phyloP scores from a whole-genome alignment of 2,113 vertebrate species.

The Crotalus helleri region DNA sequence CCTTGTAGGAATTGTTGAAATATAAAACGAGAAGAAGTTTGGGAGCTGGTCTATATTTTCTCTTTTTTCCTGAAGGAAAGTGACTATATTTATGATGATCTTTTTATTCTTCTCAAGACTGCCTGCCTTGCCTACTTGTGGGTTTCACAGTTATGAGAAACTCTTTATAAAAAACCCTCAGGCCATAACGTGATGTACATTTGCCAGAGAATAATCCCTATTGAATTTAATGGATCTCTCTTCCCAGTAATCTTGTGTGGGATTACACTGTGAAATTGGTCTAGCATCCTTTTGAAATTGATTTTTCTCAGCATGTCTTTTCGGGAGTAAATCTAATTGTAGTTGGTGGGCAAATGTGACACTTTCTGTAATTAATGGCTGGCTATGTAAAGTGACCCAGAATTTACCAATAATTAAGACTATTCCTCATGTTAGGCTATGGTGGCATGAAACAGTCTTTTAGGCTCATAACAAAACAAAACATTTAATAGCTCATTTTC shows the following conservation, averaged over 20 bases:
- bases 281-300: slow-evolving; percentile 13
- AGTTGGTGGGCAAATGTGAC: neutral
- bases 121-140: neutral
- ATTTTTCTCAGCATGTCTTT: neutral
- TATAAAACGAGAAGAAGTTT: neutral
- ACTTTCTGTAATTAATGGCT: slow-evolving; percentile 38
- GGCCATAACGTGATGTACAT: neutral
- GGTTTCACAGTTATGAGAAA: neutral
- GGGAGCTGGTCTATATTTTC: neutral
- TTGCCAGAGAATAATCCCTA: neutral
- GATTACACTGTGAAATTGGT: neutral
- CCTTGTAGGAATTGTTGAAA: neutral
- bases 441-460: neutral
- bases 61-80: neutral
- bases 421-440: slow-evolving; percentile 15
- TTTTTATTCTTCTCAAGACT: neutral
- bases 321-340: neutral
- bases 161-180: slow-evolving; percentile 2
- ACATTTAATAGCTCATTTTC: neutral
- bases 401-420: slow-evolving; percentile 33
- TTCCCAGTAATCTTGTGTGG: neutral
- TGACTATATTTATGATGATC: neutral
- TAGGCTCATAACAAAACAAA: neutral
- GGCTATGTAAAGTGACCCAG: slow-evolving; percentile 30
- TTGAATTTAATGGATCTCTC: neutral